A percentile compares a stretch with the other conserved stretches of the same genome.
Conservation (phyloP, 2,888 invertebrate species). For the Lingula anatina region DNA sequence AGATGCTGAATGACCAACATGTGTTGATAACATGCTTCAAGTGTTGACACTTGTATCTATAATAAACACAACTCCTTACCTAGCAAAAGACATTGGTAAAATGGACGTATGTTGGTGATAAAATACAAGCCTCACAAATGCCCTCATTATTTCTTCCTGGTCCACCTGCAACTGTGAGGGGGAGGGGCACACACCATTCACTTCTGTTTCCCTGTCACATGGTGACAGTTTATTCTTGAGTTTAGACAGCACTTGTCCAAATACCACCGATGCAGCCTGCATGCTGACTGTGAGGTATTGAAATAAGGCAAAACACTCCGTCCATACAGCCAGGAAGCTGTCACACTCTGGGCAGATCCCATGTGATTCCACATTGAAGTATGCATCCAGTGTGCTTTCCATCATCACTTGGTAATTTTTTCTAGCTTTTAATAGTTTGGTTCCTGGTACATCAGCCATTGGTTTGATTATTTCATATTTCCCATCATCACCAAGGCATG, state of each 20-base stretch:
- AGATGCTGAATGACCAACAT: too few species aligned
- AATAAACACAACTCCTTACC: too few species aligned
- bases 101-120: too few species aligned
- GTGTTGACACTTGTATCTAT: too few species aligned
- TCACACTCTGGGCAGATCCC: background rate
- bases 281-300: constrained; percentile 33
- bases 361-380: background rate
- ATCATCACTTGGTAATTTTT: constrained; percentile 12
- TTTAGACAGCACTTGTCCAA: constrained; percentile 14
- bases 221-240: too few species aligned
- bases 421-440: constrained; percentile 14
- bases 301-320: constrained; percentile 37
- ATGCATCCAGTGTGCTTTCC: constrained; percentile 4
- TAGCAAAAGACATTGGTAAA: too few species aligned
- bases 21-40: too few species aligned
- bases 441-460: constrained; percentile 5
- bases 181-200: too few species aligned
- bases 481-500: constrained; percentile 8
- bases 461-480: constrained; percentile 4
- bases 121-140: too few species aligned
- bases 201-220: too few species aligned
- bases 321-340: constrained; percentile 10
- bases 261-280: constrained; percentile 12
- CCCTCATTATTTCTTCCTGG: too few species aligned
- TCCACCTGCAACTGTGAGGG: too few species aligned